Evolutionary conservation across 2,113 vertebrate genomes (phyloP).

Genomic region (Scytalopus superciliaris): DNA sequence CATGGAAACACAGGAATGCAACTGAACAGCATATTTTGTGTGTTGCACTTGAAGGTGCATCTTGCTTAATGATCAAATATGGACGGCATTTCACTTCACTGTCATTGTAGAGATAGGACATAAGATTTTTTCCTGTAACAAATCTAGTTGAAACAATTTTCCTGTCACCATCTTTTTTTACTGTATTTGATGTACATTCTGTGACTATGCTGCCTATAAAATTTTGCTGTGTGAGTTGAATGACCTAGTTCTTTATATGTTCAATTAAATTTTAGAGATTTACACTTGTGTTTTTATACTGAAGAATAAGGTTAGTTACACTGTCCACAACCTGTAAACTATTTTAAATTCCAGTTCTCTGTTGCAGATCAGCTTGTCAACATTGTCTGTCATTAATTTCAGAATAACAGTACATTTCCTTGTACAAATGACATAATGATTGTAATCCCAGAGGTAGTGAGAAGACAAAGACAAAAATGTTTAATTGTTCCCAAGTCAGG

Average conservation of each 20-base stretch:
- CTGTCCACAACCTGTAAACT: not conserved
- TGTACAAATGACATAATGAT: slow-evolving; percentile 48
- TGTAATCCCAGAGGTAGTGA: slow-evolving; percentile 39
- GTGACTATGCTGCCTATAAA: slow-evolving; percentile 17
- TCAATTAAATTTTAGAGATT: slow-evolving; percentile 1
- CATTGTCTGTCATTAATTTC: not conserved
- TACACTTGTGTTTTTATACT: not conserved
- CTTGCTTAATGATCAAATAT: not conserved
- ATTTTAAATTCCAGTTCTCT: not conserved
- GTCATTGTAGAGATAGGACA: not conserved
- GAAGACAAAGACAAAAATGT: not conserved
- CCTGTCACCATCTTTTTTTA: slow-evolving; percentile 16
- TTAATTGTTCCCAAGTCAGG: not conserved
- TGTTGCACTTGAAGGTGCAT: not conserved
- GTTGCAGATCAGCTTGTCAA: not conserved
- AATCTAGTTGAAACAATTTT: not conserved
- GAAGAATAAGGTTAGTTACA: not conserved
- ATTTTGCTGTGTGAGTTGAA: not conserved
- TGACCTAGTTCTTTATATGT: slow-evolving; percentile 17
- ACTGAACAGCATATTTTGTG: not conserved
- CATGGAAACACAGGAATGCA: not conserved
- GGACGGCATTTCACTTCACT: not conserved
- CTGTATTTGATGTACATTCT: slow-evolving; percentile 31
- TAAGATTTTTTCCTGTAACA: not conserved
- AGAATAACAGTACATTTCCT: not conserved